Base-by-base conservation (phyloP, 37 sponge, comb jelly and placozoan species). In the Chondrilla cf. caribensis region DNA sequence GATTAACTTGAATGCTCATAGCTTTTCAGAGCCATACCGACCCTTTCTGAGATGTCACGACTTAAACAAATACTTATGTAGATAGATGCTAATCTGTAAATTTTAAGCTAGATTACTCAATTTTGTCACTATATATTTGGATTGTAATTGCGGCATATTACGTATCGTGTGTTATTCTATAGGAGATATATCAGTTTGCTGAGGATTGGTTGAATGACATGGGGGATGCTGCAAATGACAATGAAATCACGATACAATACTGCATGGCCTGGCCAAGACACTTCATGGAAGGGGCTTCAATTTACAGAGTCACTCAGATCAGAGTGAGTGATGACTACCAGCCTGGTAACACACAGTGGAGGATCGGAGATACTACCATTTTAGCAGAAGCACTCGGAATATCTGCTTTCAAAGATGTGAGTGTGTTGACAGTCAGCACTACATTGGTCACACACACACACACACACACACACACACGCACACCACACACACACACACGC, bases 201-300 rank as follows among this genome's bases (percentile, higher is more conserved):
- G 24, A 60, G 26, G 65, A 22, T 29, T 93, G 93, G 93, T 55
- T 93, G 60, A 60, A 40, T 18, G 43, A 89, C 35, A 93, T 93
- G 93, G 93, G 93, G 72, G 58, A 83, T 6, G 89, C 87, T 35
- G 93, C 93, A 11, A 39, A 77, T 60, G 83, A 76, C 78, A 44
- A 84, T 54, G 90, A 79, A 19, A 54, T 93, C 54, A 89, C 90
- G 25, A 84, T 93, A 6, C 90, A 93, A 85, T 89, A 93, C 60
- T 93, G 93, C 57, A 93, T 93, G 93, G 70, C 93, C 0, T 89
- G 84, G 85, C 81, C 90, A 31, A 62, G 87, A 4, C 93, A 93
- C 57, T 54, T 82, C 0, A 36, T 93, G 2, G 89, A 93, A 66
- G 76, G 79, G 51, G 38, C 86, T 57, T 73, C 39, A 47, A 86